Evolutionary conservation across 2,888 invertebrate species (phyloP).

Genomic region (Drosophila demipolita): DNA sequence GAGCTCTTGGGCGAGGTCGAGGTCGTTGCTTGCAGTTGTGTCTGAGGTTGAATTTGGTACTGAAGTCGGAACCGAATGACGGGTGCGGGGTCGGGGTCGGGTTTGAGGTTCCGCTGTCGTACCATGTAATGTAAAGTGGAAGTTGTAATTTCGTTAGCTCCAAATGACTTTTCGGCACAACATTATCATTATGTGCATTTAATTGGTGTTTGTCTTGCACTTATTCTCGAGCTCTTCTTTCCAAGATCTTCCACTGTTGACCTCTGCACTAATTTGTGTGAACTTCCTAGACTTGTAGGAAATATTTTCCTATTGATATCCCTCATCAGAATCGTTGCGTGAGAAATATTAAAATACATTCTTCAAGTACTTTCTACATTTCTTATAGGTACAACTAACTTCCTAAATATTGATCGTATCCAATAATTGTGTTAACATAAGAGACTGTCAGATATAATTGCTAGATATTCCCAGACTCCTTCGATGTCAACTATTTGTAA

Average conservation of each 20-base stretch:
- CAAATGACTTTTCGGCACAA: conserved; percentile 78
- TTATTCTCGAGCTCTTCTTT: conserved; percentile 11
- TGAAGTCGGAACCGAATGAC: neutral
- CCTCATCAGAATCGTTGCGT: conserved; percentile 30
- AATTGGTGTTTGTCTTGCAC: conserved; percentile 77
- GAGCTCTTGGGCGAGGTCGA: conserved; percentile 54
- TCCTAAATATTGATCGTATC: neutral
- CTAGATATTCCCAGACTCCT: neutral
- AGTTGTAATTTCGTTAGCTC: conserved; percentile 77
- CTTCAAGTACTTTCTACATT: neutral
- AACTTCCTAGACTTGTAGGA: conserved; percentile 49
- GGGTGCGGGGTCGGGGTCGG: neutral
- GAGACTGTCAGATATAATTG: neutral
- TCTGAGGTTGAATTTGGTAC: conserved; percentile 1
- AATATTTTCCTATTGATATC: conserved; percentile 6
- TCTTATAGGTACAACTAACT: neutral
- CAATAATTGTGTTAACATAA: neutral
- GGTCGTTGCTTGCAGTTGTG: conserved; percentile 31
- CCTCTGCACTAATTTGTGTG: conserved; percentile 68
- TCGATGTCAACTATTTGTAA: neutral
- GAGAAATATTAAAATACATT: neutral
- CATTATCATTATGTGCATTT: conserved; percentile 81
- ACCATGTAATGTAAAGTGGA: conserved; percentile 76
- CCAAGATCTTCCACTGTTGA: conserved; percentile 19
- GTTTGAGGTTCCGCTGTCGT: conserved; percentile 66